Evolutionary conservation across 2,888 invertebrate species (phyloP), one percentile per base, ranked within the genome.

Genomic region (Acutogordius australiensis): DNA sequence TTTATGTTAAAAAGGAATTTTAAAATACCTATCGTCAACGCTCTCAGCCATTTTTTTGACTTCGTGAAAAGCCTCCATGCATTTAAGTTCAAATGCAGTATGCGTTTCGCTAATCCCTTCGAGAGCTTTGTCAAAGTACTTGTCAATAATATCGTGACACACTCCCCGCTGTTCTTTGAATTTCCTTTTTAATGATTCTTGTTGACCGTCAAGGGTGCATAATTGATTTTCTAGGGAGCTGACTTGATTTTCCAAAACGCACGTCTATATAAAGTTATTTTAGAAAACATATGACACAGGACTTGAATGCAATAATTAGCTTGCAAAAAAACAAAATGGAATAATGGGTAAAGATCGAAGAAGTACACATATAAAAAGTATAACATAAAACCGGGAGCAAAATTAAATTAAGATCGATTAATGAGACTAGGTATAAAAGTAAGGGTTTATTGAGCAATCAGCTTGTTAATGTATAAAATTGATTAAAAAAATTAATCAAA

Each of bases 41-140:
- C 18, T 28, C 23, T 37, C 28, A 45, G 29, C 27, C 28, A 56
- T 72, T 72, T 69, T 79, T 67, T n/a, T 56, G 57, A 58, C 59
- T 60, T 60, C 60, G 63, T 71, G 81, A 67, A 81, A 79, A 63
- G 81, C 76, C 68, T 86, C 85, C 85, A 87, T 87, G 37, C 87
- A 80, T 70, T 81, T 80, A 45, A 87, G 75, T 71, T 86, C 86
- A 62, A 84, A 78, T 67, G 81, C 80, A 62, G 81, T 81, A 70
- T 88, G 86, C 45, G 67, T 63, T 8, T 67, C 64, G 60, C 68
- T 69, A 45, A 72, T 64, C 60, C 71, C 70, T 56, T 66, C 63
- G 45, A 72, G 62, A 45, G 68, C 60, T 1, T 66, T 66, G 63
- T 70, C 68, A 69, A 70, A 64, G 1, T 65, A 65, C 4, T 23